Base-by-base conservation (phyloP, 2,797 vertebrate genomes). In the Buceros bicornis region DNA sequence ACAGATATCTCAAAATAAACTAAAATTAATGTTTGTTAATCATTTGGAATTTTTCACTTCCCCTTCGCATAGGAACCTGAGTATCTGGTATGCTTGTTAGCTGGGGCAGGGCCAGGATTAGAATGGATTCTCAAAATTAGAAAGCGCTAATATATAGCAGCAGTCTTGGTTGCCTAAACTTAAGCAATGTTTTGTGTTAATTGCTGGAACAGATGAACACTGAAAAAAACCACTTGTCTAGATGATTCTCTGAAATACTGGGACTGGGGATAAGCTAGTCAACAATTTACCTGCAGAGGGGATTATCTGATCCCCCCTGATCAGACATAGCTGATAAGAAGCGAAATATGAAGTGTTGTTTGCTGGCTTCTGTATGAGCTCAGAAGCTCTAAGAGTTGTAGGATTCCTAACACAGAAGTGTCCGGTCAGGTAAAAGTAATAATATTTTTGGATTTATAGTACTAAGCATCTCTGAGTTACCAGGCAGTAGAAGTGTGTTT, bases 1-100 rank as follows among this genome's bases (percentile, higher is more conserved):
- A 69, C 60, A 93, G 72, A 90, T 29, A 87, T 90, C 93, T 97
- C 91, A 94, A 97, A 97, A 93, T 94, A 97, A 97, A 97, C 80
- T 93, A 70, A 87, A 94, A 94, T 7, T 90, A 95, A 86, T 89
- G 78, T 93, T 96, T 95, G 82, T 90, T 94, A 96, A 96, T 97
- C 84, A 94, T 96, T 50, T 88, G 92, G 81, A 95, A 81, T 91
- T 97, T 96, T 98, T 88, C 87, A 87, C 97, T 97, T 95, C 96
- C 94, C 95, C 83, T 97, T 92, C 97, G 86, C 95, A 90, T 93
- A 96, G 89, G 96, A 98, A 95, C 82, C 84, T 92, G 86, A 82
- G 61, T 83, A 97, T 94, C 86, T 94, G 97, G 92, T 93, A 93
- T 87, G 80, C 94, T 96, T 90, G 82, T 97, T 95, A 97, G 92